Evolutionary conservation across 2,113 vertebrate species (phyloP).

Genomic region (Pollachius pollachius): DNA sequence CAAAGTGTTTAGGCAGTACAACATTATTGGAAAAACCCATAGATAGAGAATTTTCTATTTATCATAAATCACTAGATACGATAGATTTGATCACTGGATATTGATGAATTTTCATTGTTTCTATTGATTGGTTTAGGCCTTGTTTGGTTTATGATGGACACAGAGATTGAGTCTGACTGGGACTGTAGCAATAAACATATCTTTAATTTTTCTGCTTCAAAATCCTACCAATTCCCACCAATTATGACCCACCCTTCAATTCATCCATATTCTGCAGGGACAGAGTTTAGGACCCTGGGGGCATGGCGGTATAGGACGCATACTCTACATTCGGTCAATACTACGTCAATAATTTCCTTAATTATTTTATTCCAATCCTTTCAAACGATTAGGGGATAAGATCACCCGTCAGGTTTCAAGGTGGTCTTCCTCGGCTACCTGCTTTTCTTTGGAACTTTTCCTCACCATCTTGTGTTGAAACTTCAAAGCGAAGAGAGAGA

Average conservation of each 20-base stretch:
- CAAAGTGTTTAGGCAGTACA: too few relatives aligned
- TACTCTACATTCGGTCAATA: too few relatives aligned
- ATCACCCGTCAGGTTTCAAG: background rate
- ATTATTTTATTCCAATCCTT: too few relatives aligned
- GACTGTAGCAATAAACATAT: slow-evolving; percentile 2
- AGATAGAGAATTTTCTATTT: too few relatives aligned
- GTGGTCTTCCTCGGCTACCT: background rate
- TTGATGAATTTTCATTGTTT: background rate
- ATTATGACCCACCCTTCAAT: slow-evolving; percentile 11
- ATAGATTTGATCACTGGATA: too few relatives aligned
- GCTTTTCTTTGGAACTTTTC: background rate
- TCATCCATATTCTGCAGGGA: slow-evolving; percentile 5
- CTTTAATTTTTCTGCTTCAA: slow-evolving; percentile 4
- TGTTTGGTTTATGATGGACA: background rate
- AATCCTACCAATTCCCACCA: background rate
- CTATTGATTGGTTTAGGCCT: background rate
- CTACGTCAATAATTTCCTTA: too few relatives aligned
- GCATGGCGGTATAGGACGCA: too few relatives aligned
- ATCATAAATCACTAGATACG: too few relatives aligned
- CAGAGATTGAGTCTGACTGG: background rate
- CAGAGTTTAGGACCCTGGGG: background rate
- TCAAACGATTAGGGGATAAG: too few relatives aligned
- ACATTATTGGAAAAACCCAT: too few relatives aligned
- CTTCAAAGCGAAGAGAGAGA: background rate
- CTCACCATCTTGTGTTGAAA: background rate